Evolutionary conservation across 1,140 invertebrate genomes (phyloP).

Genomic region (Varroa destructor): DNA sequence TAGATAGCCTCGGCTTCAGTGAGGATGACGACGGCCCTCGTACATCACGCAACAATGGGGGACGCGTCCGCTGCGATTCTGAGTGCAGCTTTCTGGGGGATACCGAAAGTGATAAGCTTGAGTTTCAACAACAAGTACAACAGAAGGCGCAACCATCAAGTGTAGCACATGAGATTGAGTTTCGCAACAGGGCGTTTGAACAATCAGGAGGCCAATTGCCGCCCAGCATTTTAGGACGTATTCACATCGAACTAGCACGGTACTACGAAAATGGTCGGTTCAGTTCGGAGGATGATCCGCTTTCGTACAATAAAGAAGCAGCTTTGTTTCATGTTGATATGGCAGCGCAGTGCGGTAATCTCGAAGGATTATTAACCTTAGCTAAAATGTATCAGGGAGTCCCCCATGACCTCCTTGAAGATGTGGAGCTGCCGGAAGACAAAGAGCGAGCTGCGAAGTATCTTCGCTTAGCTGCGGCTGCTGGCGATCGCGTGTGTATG

Average conservation of each 20-base stretch:
- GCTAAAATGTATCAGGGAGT: conserved; percentile 45
- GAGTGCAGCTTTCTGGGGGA: conserved; percentile 31
- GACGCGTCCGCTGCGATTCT: conserved; percentile 23
- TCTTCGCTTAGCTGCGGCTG: conserved; percentile 44
- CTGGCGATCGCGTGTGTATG: conserved; percentile 46
- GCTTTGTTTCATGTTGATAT: conserved; percentile 47
- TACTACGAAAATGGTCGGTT: conserved; percentile 50
- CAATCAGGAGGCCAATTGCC: conserved; percentile 33
- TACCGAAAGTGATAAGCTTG: conserved; percentile 38
- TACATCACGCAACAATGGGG: conserved; percentile 2
- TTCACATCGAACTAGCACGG: conserved; percentile 48
- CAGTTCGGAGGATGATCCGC: conserved; percentile 36
- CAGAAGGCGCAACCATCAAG: conserved; percentile 42
- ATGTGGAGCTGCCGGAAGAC: conserved; percentile 40
- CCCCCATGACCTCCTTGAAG: conserved; percentile 45
- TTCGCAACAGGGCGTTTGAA: conserved; percentile 36
- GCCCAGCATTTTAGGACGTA: conserved; percentile 40
- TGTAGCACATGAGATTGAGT: conserved; percentile 42
- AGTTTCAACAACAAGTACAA: conserved; percentile 36
- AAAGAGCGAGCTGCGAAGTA: conserved; percentile 41
- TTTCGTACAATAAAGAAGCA: conserved; percentile 44
- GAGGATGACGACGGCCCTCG: conserved; percentile 10
- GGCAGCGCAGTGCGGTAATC: conserved; percentile 45
- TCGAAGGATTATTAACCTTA: conserved; percentile 46
- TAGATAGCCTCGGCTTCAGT: conserved; percentile 20